Base-by-base conservation (phyloP, 2,113 vertebrate genomes). In the Rattus rattus region DNA sequence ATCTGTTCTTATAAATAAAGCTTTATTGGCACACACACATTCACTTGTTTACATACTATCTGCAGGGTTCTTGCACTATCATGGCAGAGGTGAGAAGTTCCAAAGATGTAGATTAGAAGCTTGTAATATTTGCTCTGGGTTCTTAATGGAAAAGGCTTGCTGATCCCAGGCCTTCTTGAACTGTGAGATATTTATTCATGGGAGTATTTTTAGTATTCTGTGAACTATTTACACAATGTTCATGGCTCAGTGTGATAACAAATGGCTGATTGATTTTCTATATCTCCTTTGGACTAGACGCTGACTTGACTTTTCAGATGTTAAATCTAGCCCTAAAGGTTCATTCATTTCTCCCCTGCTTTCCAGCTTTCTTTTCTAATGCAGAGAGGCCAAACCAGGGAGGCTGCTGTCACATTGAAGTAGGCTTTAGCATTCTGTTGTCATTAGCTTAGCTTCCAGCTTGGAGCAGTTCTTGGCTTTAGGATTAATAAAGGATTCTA, bases 1-100 rank as follows among this genome's bases (percentile, higher is more conserved):
- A 7, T 14, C 28, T 90, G n/a, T 80, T 93, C 73, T 88, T 75
- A 43, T 36, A 30, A 92, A 90, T 92, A 61, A 88, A 77, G 70
- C 49, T 88, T 89, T 92, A 72, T 95, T 73, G 75, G 70, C 33
- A 81, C 33, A 80, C 33, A 80, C 28, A 81, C 33, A 24, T 6
- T 28, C 1, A 17, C 24, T 84, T 36, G 70, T 83, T 92, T 88
- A 30, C 33, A 49, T 26, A 14, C n/a, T 36, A 9, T 73, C 69
- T 59, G 84, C 56, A 43, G 54, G 47, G 54, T 11, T n/a, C 43
- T 65, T 2, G 28, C 0, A 2, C 19, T n/a, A 30, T 30, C 49
- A 1, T 10, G 4, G 61, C 7, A 30, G 43, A 61, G 69, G 0
- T 54, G 9, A 84, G 43, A 47, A 6, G 13, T 7, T 56, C 56